Base-by-base conservation (phyloP, 2,888 invertebrate genomes). In the Mesorhabditis spiculigera region DNA sequence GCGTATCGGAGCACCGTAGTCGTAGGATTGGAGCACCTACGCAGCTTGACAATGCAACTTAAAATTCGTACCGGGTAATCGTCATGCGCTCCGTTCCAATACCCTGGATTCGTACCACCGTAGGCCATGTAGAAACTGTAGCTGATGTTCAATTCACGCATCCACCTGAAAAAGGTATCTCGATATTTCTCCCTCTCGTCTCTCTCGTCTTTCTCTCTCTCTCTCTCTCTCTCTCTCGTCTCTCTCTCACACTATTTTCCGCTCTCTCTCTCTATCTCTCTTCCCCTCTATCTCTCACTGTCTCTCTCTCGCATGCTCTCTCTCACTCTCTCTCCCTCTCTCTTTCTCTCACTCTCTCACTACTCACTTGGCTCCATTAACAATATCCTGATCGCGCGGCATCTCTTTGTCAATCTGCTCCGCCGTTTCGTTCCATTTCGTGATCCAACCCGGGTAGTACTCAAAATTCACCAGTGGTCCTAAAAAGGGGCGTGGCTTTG, bases 381-480 rank as follows among this genome's bases (percentile, higher is more conserved):
- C 68, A 44, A 82, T 77, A 5, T 71, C 68, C 50, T 75, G 63
- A 45, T 45, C 43, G 6, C 73, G 50, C 6, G 80, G 81, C 4
- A 78, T 45, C 3, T 69, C 28, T 65, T 79, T 72, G 5, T 42
- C 70, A 44, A 71, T 71, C 43, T 79, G 79, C 28, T 91, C 91
- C 50, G 6, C 50, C 8, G 50, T 50, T 50, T 50, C 50, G 8
- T 50, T 50, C 95, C 95, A 95, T 85, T 93, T 92, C 0, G 93
- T 92, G 69, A 95, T 87, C 95, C 95, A 95, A 4, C 95, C 95
- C 0, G 93, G 91, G 88, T 95, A 95, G 87, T 90, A 95, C 72
- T 86, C 86, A 10, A 82, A 92, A 87, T 95, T 95, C 71, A 94
- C 92, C 66, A 93, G 85, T 0, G 95, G 95, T 0, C 94, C 94